Base-by-base conservation (phyloP, 2,888 invertebrate genomes). In the Agrotis clavis region DNA sequence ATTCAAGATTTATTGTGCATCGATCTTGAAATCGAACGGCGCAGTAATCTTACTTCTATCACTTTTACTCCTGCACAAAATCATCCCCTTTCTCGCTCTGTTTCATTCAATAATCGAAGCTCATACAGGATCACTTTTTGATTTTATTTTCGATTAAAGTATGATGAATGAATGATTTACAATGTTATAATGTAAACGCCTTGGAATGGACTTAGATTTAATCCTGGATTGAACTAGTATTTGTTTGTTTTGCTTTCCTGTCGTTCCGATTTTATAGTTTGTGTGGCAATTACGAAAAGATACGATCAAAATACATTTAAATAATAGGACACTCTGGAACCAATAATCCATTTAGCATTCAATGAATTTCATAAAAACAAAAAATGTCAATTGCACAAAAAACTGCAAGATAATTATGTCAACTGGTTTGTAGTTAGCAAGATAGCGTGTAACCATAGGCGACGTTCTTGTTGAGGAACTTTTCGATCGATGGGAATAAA, bases 1-100 rank as follows among this genome's bases (percentile, higher is more conserved):
- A 88, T 87, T 79, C 69, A 87, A 91, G 92, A 93, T 92, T 92
- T 93, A 93, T 92, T 90, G 92, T 91, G 89, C 90, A 93, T 92
- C 92, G 92, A 93, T 92, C 92, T 90, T 87, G 85, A 87, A 89
- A 92, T 92, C 91, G 90, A 90, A 89, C 89, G 88, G 81, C 77
- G 81, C 86, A 86, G 87, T 90, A 89, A 89, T 87, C 82, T 83
- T 84, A 47, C 68, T 60, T 13, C 72, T 60, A 1, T 90, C 87
- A 76, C 85, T 51, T 47, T 89, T 82, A 18, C 62, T 65, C 88
- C 25, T 74, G 19, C 35, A 53, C 19, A n/a, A 67, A 63, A 59
- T 7, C 30, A 41, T 77, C 21, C 5, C n/a, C 61, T 30, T 6
- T 88, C 88, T 83, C 88, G 61, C 72, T 87, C 86, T 78, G 60